phyloP scores from a whole-genome alignment of 35 echinoderm and acorn worm genomes.

The Heliocidaris erythrogramma region DNA sequence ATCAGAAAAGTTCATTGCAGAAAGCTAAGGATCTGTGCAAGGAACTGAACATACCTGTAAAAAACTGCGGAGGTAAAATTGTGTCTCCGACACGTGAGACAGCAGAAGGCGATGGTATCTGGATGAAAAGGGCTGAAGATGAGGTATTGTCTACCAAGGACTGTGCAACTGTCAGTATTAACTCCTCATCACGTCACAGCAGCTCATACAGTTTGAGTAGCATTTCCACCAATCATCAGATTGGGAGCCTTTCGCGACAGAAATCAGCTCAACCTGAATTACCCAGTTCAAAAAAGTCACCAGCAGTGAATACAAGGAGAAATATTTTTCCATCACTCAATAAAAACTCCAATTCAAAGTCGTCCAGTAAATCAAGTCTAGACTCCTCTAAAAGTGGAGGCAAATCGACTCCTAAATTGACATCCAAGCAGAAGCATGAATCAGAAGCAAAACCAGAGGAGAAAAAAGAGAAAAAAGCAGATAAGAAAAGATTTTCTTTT shows the following conservation, averaged over 20 bases:
- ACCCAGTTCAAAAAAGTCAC: not conserved
- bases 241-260: conserved; percentile 41
- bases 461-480: conserved; percentile 78
- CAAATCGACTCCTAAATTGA: conserved; percentile 27
- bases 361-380: conserved; percentile 45
- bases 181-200: conserved; percentile 35
- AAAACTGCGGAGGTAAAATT: conserved; percentile 87
- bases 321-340: conserved; percentile 42
- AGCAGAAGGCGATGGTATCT: conserved; percentile 58
- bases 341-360: conserved; percentile 44
- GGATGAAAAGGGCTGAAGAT: conserved; percentile 80
- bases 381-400: conserved; percentile 48
- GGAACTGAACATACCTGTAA: conserved; percentile 80
- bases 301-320: not conserved
- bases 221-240: conserved; percentile 46
- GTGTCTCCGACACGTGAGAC: conserved; percentile 73
- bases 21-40: conserved; percentile 77
- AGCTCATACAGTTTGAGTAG: conserved; percentile 52
- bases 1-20: conserved; percentile 20
- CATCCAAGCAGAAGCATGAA: conserved; percentile 57
- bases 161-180: not conserved
- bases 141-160: not conserved
- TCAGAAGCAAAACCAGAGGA: conserved; percentile 50
- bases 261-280: conserved; percentile 48
- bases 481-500: conserved; percentile 96